Evolutionary conservation across 2,888 invertebrate species (phyloP).

Genomic region (Tenthredo scrophulariae): DNA sequence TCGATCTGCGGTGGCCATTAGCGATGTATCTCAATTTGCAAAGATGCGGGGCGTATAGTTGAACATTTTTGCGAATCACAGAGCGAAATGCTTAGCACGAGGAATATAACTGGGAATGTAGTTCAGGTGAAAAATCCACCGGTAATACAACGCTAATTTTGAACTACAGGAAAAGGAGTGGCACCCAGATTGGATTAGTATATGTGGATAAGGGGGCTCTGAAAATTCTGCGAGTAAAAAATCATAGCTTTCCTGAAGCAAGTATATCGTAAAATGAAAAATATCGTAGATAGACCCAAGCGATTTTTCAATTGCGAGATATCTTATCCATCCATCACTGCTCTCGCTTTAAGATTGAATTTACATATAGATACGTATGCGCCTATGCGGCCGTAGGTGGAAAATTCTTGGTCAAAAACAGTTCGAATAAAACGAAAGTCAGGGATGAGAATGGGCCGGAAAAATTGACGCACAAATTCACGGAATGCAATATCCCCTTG

Average conservation of each 20-base stretch:
- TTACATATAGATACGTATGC: neutral
- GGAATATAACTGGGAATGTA: neutral
- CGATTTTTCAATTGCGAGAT: neutral
- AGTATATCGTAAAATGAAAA: neutral
- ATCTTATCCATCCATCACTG: neutral
- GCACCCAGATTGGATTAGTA: neutral
- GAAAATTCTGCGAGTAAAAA: neutral
- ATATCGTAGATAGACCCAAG: neutral
- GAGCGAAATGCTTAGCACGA: neutral
- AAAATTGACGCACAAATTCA: slow-evolving; percentile 22
- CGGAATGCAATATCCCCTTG: slow-evolving; percentile 37
- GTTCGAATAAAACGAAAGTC: neutral
- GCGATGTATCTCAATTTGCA: slow-evolving; percentile 14
- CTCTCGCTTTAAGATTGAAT: neutral
- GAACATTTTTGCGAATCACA: neutral
- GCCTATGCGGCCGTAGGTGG: neutral
- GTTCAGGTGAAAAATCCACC: neutral
- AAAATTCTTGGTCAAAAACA: neutral
- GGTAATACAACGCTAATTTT: neutral
- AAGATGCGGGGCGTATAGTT: neutral
- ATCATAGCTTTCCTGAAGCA: neutral
- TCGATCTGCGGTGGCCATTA: slow-evolving; percentile 17
- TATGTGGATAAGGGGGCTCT: neutral
- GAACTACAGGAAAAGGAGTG: neutral
- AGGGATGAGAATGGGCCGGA: neutral